phyloP scores from a whole-genome alignment of 2,888 invertebrate species.

The Hydropsyche betteni region DNA sequence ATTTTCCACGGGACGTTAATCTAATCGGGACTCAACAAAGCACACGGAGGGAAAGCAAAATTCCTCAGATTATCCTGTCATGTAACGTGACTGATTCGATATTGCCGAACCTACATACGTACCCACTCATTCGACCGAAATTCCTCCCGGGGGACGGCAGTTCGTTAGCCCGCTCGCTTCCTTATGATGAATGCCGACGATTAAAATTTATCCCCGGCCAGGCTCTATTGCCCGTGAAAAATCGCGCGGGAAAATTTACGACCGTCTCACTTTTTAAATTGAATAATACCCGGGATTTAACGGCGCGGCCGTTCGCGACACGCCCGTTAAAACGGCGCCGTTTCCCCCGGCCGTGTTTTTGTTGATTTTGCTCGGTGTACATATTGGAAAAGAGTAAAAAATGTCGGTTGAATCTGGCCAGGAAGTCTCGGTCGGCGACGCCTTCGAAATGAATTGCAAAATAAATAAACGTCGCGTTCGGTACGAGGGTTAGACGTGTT shows the following conservation, averaged over 20 bases:
- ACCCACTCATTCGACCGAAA: too few species aligned
- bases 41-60: constrained; percentile 12
- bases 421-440: background rate
- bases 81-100: constrained; percentile 20
- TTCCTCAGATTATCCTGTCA: constrained; percentile 29
- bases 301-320: background rate
- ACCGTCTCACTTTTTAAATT: constrained; percentile 18
- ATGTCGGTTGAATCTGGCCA: too few species aligned
- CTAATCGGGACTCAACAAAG: constrained; percentile 3
- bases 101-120: background rate
- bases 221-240: constrained; percentile 19
- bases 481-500: background rate
- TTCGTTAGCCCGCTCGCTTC: background rate
- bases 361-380: background rate
- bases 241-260: constrained; percentile 11
- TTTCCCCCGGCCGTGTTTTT: background rate
- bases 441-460: constrained; percentile 36
- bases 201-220: constrained; percentile 1
- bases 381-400: background rate
- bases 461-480: constrained; percentile 46
- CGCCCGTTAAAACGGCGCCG: background rate
- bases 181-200: constrained; percentile 15
- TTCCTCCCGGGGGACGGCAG: too few species aligned
- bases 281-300: constrained; percentile 17
- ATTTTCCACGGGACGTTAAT: constrained; percentile 25